A percentile compares a stretch with the other conserved stretches of the same genome.
These are phyloP conservation scores for Pimpla rufipes DNA, from an alignment of 2,888 invertebrate species.

Conservation along the genomic window DNA sequence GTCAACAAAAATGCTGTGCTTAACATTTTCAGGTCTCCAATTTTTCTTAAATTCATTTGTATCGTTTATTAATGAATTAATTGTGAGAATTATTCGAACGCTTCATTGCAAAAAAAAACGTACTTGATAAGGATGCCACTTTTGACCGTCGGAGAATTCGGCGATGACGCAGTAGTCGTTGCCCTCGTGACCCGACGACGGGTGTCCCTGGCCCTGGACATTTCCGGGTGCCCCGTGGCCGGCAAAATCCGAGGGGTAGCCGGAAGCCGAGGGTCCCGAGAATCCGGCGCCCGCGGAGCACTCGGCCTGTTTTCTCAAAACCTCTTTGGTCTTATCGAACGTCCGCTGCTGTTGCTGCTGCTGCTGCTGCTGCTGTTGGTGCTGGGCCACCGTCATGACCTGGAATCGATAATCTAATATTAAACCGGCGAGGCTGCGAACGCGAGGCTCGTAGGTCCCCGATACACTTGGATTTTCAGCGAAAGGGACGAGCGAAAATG, in stretches of 20 bases:
- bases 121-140: conserved; percentile 85
- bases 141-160: conserved; percentile 82
- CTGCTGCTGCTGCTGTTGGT: conserved; percentile 74
- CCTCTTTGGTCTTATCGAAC: conserved; percentile 81
- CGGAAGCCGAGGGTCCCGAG: conserved; percentile 70
- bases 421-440: conserved; percentile 67
- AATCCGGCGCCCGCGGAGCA: conserved; percentile 73
- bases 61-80: no score
- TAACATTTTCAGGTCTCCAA: no score
- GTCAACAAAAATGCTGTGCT: no score
- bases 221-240: conserved; percentile 72
- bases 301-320: conserved; percentile 80
- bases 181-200: conserved; percentile 66
- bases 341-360: conserved; percentile 77
- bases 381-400: conserved; percentile 78
- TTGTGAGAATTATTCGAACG: not conserved
- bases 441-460: conserved; percentile 61
- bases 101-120: conserved; percentile 27
- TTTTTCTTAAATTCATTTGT: no score
- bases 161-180: conserved; percentile 73
- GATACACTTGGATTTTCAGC: conserved; percentile 67
- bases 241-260: conserved; percentile 75
- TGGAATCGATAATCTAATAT: conserved; percentile 74
- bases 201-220: conserved; percentile 61
- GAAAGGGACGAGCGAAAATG: conserved; percentile 50